Evolutionary conservation across 2,888 invertebrate species (phyloP).

Genomic region (Carterocephalus palaemon): DNA sequence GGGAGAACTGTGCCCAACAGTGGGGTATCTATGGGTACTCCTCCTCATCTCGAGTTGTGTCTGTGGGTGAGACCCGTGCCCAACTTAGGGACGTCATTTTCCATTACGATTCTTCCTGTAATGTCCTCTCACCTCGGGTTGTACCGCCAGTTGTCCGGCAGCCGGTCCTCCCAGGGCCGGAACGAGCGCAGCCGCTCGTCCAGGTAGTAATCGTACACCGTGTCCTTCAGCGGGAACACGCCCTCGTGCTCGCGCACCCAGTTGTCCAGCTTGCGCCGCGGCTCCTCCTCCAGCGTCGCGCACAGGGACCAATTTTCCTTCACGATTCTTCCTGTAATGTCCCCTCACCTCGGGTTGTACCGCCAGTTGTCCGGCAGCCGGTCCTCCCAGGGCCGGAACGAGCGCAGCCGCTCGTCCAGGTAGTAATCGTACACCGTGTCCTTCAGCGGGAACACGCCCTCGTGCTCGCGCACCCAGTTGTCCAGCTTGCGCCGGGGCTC

Average conservation of each 20-base stretch:
- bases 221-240: slow-evolving; percentile 90
- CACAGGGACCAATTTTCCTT: slow-evolving; percentile 96
- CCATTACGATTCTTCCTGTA: too few species aligned
- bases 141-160: slow-evolving; percentile 86
- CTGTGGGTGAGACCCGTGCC: too few species aligned
- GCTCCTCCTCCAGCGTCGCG: slow-evolving; percentile 87
- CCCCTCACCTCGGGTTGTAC: slow-evolving; percentile 81
- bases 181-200: slow-evolving; percentile 84
- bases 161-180: slow-evolving; percentile 88
- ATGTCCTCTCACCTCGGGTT: slow-evolving; percentile 80
- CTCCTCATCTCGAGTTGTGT: too few species aligned
- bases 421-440: slow-evolving; percentile 94
- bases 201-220: slow-evolving; percentile 94
- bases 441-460: slow-evolving; percentile 89
- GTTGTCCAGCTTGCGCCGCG: slow-evolving; percentile 86
- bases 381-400: slow-evolving; percentile 90
- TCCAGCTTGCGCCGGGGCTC: slow-evolving; percentile 88
- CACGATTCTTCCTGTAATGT: too few species aligned
- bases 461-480: slow-evolving; percentile 86
- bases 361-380: slow-evolving; percentile 86
- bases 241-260: slow-evolving; percentile 89
- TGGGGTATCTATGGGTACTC: too few species aligned
- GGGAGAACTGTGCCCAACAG: too few species aligned
- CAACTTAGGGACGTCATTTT: slow-evolving; percentile 95
- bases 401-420: slow-evolving; percentile 85